A percentile compares a stretch with the other conserved stretches of the same genome.
Conservation (phyloP, 64 coral and sea anemone genomes). For the Montipora cactus region DNA sequence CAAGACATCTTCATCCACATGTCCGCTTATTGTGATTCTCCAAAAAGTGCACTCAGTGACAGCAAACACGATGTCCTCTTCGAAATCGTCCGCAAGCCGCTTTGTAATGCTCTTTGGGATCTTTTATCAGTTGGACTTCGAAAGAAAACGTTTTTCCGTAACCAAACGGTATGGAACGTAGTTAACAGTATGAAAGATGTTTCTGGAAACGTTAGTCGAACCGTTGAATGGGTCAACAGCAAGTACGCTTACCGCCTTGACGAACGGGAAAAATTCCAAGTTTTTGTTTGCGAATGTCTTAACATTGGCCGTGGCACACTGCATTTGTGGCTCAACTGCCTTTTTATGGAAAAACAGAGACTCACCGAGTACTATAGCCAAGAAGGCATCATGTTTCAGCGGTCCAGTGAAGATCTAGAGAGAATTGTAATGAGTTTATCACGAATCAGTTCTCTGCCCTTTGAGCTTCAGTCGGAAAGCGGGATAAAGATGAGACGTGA, state of each 20-base stretch:
- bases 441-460: constrained; percentile 1
- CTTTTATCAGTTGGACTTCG: constrained; percentile 24
- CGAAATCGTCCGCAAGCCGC: not conserved
- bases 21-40: not conserved
- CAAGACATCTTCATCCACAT: constrained; percentile 8
- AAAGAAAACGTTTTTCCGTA: constrained; percentile 5
- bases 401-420: not conserved
- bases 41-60: constrained; percentile 1
- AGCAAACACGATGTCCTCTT: not conserved
- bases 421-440: constrained; percentile 17
- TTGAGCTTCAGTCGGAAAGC: constrained; percentile 2
- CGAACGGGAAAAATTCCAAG: constrained; percentile 30
- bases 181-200: constrained; percentile 26
- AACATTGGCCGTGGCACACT: constrained; percentile 11
- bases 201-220: not conserved
- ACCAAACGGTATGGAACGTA: constrained; percentile 14
- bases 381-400: constrained; percentile 3
- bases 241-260: not conserved
- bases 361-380: constrained; percentile 9
- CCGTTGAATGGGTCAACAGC: constrained; percentile 18
- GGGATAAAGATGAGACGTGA: not conserved
- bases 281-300: constrained; percentile 48
- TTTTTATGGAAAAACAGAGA: not conserved
- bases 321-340: not conserved
- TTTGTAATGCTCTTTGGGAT: constrained; percentile 41